Base-by-base conservation (phyloP, 2,888 invertebrate genomes). In the Neoascia interrupta region DNA sequence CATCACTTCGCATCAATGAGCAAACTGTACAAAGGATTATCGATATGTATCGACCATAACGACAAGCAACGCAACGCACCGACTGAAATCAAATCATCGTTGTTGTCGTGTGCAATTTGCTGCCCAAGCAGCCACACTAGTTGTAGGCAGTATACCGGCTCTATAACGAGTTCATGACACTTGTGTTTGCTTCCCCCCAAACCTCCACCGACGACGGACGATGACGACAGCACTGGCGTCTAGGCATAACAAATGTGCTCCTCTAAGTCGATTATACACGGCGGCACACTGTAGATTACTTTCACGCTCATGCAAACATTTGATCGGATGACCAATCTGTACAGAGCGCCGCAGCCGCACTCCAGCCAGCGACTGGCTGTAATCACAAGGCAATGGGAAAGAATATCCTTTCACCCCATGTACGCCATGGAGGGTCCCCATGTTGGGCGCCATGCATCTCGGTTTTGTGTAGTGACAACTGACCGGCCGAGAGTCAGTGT, bases 291-390 rank as follows among this genome's bases (percentile, higher is more conserved):
- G 54, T 51, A 66, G 76, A 76, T 76, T 76, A 73, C 79, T 68
- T 72, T 61, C 72, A 79, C 56, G 61, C 61, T 66, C 72, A 61
- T 79, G 43, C 54, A 66, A 73, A 79, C 79, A 73, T 79, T 79
- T 66, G 79, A 73, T 66, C 66, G 60, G 39, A 76, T 53, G 64
- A 54, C 76, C 70, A 60, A 64, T 58, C 43, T 26, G 23, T 43
- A n/a, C n/a, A n/a, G n/a, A n/a, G n/a, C n/a, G 37, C 21, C 15
- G 16, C 23, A n/a, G 19, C 28, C 26, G 37, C 37, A 16, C 16
- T 18, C 16, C 11, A n/a, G n/a, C n/a, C n/a, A n/a, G n/a, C n/a
- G n/a, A n/a, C n/a, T n/a, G n/a, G 39, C n/a, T 26, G 36, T 73
- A 73, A 58, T 73, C 72, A 64, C 63, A 53, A 45, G 11, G 26